Evolutionary conservation across 1,140 invertebrate genomes (phyloP).

Genomic region (Drosophila grimshawi): DNA sequence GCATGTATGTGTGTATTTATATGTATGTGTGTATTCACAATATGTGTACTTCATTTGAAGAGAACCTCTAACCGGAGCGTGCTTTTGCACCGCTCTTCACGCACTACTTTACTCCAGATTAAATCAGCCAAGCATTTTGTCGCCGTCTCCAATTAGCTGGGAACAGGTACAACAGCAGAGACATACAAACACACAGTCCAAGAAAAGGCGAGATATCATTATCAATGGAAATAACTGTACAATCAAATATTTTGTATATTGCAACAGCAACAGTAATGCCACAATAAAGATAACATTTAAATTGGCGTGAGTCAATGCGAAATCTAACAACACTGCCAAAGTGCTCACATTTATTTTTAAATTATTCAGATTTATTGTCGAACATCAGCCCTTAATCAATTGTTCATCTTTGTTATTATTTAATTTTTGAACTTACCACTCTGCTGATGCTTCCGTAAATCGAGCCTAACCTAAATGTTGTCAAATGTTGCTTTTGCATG

Average conservation of each 20-base stretch:
- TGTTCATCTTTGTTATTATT: background rate
- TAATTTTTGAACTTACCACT: no score
- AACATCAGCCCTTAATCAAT: background rate
- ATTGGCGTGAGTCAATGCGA: constrained; percentile 10
- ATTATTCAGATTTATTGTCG: background rate
- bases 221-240: constrained; percentile 62
- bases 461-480: no score
- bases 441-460: no score
- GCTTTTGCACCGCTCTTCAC: background rate
- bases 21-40: background rate
- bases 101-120: background rate
- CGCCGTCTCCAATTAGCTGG: constrained; percentile 6
- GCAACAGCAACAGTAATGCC: constrained; percentile 48
- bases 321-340: constrained; percentile 11
- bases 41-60: background rate
- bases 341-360: background rate
- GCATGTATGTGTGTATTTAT: background rate
- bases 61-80: background rate
- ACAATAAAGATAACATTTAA: constrained; percentile 49
- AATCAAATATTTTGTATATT: constrained; percentile 64
- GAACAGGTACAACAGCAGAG: constrained; percentile 5
- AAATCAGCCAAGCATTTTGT: constrained; percentile 9
- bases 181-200: constrained; percentile 12
- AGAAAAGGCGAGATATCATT: constrained; percentile 57
- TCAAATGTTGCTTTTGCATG: no score